Conservation (phyloP, 2,888 invertebrate genomes). For the Clanis bilineata region DNA sequence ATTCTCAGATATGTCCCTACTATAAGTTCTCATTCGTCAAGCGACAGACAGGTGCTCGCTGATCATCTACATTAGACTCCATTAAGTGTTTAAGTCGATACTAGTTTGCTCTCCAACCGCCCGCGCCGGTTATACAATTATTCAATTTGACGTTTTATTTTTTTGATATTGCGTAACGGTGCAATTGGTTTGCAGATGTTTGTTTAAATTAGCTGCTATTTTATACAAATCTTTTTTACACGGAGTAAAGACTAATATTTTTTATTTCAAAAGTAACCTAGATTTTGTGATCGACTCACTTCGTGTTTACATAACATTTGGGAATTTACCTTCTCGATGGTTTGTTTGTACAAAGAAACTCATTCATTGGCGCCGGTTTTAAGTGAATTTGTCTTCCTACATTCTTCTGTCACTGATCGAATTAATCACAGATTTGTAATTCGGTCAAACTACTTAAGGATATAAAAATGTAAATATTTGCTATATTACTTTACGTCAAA, state of each 20-base stretch:
- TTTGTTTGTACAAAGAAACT: slow-evolving; percentile 15
- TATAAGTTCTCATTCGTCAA: slow-evolving; percentile 69
- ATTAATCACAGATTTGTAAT: not conserved
- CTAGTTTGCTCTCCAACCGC: slow-evolving; percentile 61
- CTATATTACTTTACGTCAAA: not conserved
- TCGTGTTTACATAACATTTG: slow-evolving; percentile 17
- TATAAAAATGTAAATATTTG: not conserved
- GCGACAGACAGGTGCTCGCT: slow-evolving; percentile 65
- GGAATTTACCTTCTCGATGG: slow-evolving; percentile 14
- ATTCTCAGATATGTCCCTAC: slow-evolving; percentile 55
- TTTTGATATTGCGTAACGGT: slow-evolving; percentile 15
- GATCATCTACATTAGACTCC: slow-evolving; percentile 67
- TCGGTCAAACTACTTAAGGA: not conserved
- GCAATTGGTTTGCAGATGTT: slow-evolving; percentile 18
- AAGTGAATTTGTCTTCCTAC: slow-evolving; percentile 4
- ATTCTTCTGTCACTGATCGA: not conserved
- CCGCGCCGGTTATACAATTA: slow-evolving; percentile 44
- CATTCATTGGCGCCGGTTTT: slow-evolving; percentile 8
- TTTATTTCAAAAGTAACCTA: slow-evolving; percentile 19
- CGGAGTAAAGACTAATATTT: slow-evolving; percentile 13
- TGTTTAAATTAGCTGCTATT: slow-evolving; percentile 18
- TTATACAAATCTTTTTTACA: slow-evolving; percentile 15
- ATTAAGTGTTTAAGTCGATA: slow-evolving; percentile 76
- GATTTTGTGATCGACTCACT: slow-evolving; percentile 15
- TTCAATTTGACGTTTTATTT: slow-evolving; percentile 17